These are phyloP conservation scores for Kryptolebias marmoratus DNA, from an alignment of 2,113 vertebrate species.

Conservation along the genomic window DNA sequence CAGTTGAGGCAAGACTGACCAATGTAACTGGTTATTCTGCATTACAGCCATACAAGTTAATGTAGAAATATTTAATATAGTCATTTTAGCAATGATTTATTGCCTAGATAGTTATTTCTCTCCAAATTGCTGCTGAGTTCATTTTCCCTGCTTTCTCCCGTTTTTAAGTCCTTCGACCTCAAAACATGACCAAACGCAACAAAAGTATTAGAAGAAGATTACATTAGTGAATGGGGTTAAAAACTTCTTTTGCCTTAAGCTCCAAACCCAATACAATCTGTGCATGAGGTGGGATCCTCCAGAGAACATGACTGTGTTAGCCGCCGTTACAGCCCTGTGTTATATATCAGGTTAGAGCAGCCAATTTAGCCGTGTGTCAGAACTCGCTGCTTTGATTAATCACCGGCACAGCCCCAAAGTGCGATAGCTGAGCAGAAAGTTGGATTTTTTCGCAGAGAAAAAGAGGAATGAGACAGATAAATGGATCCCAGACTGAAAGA, in stretches of 20 bases:
- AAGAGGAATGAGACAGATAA: constrained; percentile 72
- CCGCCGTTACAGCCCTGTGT: constrained; percentile 56
- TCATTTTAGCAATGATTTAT: constrained; percentile 59
- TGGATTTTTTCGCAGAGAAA: constrained; percentile 48
- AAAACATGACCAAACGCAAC: constrained; percentile 48
- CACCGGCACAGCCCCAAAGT: constrained; percentile 56
- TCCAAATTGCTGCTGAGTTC: constrained; percentile 34
- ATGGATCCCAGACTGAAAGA: constrained; percentile 62
- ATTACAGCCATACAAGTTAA: constrained; percentile 1
- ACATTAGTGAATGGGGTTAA: constrained; percentile 56
- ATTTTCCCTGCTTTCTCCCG: constrained; percentile 31
- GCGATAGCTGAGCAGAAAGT: constrained; percentile 62
- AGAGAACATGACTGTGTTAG: constrained; percentile 58
- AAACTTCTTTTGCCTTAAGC: constrained; percentile 69
- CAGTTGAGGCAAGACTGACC: not conserved
- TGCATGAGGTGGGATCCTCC: constrained; percentile 65
- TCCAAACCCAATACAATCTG: constrained; percentile 54
- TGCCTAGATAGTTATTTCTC: constrained; percentile 19
- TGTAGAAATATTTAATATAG: constrained; percentile 32
- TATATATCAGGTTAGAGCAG: constrained; percentile 81
- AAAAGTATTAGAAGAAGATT: constrained; percentile 61
- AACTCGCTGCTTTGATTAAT: constrained; percentile 76
- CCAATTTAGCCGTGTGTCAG: constrained; percentile 76
- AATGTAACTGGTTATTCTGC: not conserved
- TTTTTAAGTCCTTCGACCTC: constrained; percentile 52